Evolutionary conservation across 2,797 vertebrate genomes (phyloP), one percentile per base, ranked within the genome.

Genomic region (Microcaecilia unicolor): DNA sequence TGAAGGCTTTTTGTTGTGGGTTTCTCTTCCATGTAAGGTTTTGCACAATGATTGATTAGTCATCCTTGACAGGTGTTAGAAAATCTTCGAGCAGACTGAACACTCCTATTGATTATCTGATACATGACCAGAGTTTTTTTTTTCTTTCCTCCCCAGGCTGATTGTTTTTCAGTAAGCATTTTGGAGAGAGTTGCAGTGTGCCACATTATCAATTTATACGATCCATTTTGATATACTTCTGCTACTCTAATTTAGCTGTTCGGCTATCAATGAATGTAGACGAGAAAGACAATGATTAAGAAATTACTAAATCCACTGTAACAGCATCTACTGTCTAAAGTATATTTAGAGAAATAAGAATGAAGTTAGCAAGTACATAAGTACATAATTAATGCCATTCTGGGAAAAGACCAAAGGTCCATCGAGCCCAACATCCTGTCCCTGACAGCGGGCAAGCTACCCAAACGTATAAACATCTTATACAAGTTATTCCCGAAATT

Each of bases 41-140:
- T 34, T 69, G 51, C 65, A 62, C 61, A 72, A 54, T 61, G 46
- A 47, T 51, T 60, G 56, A 60, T 63, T 69, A 65, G 49, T 61
- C 36, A 31, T 47, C 44, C 57, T 62, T 73, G 58, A 64, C 64
- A 74, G 49, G 43, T 66, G 54, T 64, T 72, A 67, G 61, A 67
- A 68, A 67, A 65, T 37, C 55, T 70, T 37, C 35, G 36, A 50
- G 31, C 48, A 18, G 8, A 25, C 46, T 55, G 48, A 72, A 66
- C 48, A 60, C 67, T 58, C 1, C 0, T 71, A 76, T 76, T 58
- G 70, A 79, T 81, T 69, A 67, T 31, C 47, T 59, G 67, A 72
- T 58, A 62, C 49, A 46, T 18, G 37, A 42, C 20, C 35, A 56
- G 55, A 22, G 36, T 57, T 37, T 52, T 48, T 26, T 21, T n/a